phyloP scores from a whole-genome alignment of 2,888 invertebrate species.

The Tetropium fuscum region DNA sequence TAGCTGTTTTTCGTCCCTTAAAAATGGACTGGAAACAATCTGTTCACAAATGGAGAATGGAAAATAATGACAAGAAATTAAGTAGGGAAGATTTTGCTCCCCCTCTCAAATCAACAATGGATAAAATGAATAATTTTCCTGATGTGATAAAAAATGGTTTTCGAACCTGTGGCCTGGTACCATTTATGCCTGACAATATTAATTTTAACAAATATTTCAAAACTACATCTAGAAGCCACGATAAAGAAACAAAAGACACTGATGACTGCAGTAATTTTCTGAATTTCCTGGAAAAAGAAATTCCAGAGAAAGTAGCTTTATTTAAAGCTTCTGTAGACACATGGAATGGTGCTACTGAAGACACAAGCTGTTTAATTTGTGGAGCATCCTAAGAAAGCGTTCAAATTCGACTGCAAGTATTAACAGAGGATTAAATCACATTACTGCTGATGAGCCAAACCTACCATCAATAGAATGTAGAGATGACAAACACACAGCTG shows the following conservation, averaged over 20 bases:
- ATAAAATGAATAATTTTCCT: not conserved
- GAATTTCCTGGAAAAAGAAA: conserved; percentile 29
- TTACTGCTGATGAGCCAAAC: no score
- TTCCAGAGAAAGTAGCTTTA: conserved; percentile 24
- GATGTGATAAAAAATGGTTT: conserved; percentile 1
- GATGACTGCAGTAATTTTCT: conserved; percentile 11
- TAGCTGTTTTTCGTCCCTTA: not conserved
- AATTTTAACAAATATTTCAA: conserved; percentile 1
- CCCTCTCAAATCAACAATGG: not conserved
- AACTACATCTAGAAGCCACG: no score
- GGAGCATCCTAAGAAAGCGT: no score
- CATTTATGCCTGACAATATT: not conserved
- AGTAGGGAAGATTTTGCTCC: not conserved
- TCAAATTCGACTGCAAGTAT: no score
- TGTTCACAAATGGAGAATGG: not conserved
- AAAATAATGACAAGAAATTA: not conserved
- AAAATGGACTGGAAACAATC: conserved; percentile 1
- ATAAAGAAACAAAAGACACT: conserved; percentile 6
- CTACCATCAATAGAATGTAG: no score
- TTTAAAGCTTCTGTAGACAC: conserved; percentile 24
- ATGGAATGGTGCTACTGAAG: conserved; percentile 28
- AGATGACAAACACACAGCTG: no score
- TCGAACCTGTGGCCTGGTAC: not conserved
- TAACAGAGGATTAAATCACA: no score
- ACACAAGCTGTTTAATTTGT: no score